Evolutionary conservation across 1,140 invertebrate genomes (phyloP).

Genomic region (Lerema accius): DNA sequence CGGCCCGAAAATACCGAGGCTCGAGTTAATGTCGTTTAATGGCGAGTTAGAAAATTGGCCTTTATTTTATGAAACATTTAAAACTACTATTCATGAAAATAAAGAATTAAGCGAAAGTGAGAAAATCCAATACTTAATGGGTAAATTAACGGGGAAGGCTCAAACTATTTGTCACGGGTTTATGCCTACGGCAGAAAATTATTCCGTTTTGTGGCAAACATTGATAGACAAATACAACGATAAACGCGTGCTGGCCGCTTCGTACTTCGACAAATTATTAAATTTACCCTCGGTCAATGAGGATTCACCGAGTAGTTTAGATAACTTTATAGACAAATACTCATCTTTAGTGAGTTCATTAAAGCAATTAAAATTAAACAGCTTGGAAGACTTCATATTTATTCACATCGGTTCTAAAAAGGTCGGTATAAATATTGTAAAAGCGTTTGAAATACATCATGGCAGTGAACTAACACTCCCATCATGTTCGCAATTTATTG

Average conservation of each 20-base stretch:
- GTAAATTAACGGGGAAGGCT: conserved; percentile 33
- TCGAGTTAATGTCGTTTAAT: conserved; percentile 31
- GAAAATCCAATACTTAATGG: conserved; percentile 33
- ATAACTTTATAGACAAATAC: conserved; percentile 18
- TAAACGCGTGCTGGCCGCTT: conserved; percentile 29
- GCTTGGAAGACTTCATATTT: conserved; percentile 11
- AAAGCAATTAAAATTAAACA: conserved; percentile 13
- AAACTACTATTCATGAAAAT: conserved; percentile 34
- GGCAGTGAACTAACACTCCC: neutral
- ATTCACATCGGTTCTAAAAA: conserved; percentile 12
- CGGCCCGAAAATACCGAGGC: conserved; percentile 19
- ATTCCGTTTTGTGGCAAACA: conserved; percentile 34
- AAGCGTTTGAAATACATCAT: neutral
- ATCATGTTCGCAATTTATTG: neutral
- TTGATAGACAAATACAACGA: conserved; percentile 36
- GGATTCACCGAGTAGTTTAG: neutral
- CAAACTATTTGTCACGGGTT: conserved; percentile 37
- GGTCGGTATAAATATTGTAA: neutral
- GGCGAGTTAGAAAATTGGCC: conserved; percentile 33
- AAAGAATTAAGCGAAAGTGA: conserved; percentile 26
- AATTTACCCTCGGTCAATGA: conserved; percentile 11
- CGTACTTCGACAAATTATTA: conserved; percentile 31
- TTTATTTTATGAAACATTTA: conserved; percentile 37
- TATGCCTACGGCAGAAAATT: conserved; percentile 37
- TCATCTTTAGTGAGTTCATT: conserved; percentile 9